Evolutionary conservation across 2,888 invertebrate genomes (phyloP).

Genomic region (Caenorhabditis sp.): DNA sequence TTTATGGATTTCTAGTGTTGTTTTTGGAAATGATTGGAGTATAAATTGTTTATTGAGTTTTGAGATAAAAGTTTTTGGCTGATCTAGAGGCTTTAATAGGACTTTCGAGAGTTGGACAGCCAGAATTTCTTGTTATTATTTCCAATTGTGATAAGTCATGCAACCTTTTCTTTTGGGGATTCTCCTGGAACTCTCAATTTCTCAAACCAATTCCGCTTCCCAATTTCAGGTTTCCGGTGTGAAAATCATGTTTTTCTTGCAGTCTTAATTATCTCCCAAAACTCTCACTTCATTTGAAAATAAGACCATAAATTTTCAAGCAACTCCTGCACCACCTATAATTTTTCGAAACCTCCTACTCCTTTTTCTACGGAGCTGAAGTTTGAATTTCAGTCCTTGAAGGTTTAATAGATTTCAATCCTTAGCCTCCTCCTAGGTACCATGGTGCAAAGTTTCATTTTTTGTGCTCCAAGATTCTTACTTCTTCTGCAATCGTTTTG

Average conservation of each 20-base stretch:
- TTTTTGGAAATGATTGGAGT: too few relatives aligned
- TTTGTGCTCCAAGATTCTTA: neutral
- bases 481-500: conserved; percentile 27
- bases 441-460: conserved; percentile 16
- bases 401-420: neutral
- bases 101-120: too few relatives aligned
- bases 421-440: conserved; percentile 5
- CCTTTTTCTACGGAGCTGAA: neutral
- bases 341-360: neutral
- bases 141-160: too few relatives aligned
- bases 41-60: too few relatives aligned
- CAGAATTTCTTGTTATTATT: too few relatives aligned
- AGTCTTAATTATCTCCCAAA: neutral
- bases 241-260: neutral
- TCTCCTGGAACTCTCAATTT: too few relatives aligned
- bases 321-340: neutral
- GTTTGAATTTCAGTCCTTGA: neutral
- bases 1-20: too few relatives aligned
- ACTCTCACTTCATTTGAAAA: neutral
- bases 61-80: too few relatives aligned
- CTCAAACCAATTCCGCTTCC: too few relatives aligned
- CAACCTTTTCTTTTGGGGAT: too few relatives aligned
- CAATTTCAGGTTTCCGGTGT: neutral
- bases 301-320: conserved; percentile 15
- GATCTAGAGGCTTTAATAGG: too few relatives aligned